These are phyloP conservation scores for Chromobotia macracanthus DNA, from an alignment of 2,797 vertebrate genomes.

Conservation along the genomic window DNA sequence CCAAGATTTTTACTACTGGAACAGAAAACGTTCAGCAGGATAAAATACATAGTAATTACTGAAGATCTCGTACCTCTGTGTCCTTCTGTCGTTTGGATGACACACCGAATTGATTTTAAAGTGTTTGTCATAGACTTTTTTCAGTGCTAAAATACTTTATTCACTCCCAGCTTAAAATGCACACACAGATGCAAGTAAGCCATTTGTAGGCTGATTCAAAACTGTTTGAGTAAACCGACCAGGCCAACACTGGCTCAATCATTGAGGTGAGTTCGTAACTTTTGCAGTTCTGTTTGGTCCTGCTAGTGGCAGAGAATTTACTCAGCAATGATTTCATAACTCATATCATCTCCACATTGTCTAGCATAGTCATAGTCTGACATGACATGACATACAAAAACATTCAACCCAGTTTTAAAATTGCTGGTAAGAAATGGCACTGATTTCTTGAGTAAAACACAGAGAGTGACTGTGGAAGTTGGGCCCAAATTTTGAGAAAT, in stretches of 20 bases:
- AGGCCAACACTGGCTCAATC: neutral
- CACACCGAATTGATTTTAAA: neutral
- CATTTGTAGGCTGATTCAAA: neutral
- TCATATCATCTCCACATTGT: neutral
- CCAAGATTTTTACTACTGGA: slow-evolving; percentile 46
- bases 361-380: too few species aligned
- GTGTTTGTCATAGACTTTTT: neutral
- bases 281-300: neutral
- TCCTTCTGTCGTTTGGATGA: slow-evolving; percentile 13
- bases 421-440: slow-evolving; percentile 49
- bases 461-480: slow-evolving; percentile 37
- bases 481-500: slow-evolving; percentile 33
- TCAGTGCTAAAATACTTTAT: neutral
- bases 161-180: neutral
- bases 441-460: slow-evolving; percentile 2
- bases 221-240: slow-evolving; percentile 10
- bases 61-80: neutral
- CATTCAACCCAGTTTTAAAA: slow-evolving; percentile 36
- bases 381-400: slow-evolving; percentile 43
- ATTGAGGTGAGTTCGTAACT: neutral
- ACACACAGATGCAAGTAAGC: too few species aligned
- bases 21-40: slow-evolving; percentile 4
- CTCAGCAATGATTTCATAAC: neutral
- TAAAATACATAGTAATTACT: slow-evolving; percentile 9
- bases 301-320: neutral